Percentiles rank a stretch among this genome's conserved stretches.
phyloP scores from a whole-genome alignment of 2,888 invertebrate genomes.

The Trissoscelio sp. region DNA sequence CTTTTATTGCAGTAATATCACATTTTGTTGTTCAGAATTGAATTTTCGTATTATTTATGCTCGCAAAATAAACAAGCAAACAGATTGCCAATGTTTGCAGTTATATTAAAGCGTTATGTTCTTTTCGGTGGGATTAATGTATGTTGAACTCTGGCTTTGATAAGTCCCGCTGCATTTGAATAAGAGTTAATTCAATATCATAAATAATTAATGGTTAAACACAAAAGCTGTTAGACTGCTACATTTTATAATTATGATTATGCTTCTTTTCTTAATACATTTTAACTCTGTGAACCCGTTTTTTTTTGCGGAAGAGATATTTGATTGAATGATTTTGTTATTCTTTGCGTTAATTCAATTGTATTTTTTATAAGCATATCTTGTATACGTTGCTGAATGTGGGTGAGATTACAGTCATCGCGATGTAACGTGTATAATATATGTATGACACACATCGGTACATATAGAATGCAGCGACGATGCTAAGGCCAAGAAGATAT shows the following conservation, averaged over 20 bases:
- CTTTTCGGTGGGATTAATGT: constrained; percentile 11
- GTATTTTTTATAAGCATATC: constrained; percentile 27
- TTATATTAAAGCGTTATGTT: not conserved
- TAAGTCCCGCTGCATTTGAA: constrained; percentile 5
- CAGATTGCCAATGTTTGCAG: not conserved
- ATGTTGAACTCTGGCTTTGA: constrained; percentile 13
- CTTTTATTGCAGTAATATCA: no score
- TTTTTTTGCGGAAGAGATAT: no score
- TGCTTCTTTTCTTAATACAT: not conserved
- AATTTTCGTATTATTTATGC: not conserved
- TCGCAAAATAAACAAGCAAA: not conserved
- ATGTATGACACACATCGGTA: constrained; percentile 60
- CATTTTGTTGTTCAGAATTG: no score
- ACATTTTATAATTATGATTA: not conserved
- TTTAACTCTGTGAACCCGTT: no score
- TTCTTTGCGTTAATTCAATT: not conserved
- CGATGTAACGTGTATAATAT: constrained; percentile 43
- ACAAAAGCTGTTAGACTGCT: not conserved
- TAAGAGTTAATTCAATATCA: constrained; percentile 16
- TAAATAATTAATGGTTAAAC: constrained; percentile 45
- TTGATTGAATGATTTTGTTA: not conserved
- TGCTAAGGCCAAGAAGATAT: constrained; percentile 77
- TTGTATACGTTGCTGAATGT: constrained; percentile 15
- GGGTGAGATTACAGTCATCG: constrained; percentile 42
- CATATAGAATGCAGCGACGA: constrained; percentile 61